Base-by-base conservation (phyloP, 1,140 invertebrate species). In the Drosophila carrolli region DNA sequence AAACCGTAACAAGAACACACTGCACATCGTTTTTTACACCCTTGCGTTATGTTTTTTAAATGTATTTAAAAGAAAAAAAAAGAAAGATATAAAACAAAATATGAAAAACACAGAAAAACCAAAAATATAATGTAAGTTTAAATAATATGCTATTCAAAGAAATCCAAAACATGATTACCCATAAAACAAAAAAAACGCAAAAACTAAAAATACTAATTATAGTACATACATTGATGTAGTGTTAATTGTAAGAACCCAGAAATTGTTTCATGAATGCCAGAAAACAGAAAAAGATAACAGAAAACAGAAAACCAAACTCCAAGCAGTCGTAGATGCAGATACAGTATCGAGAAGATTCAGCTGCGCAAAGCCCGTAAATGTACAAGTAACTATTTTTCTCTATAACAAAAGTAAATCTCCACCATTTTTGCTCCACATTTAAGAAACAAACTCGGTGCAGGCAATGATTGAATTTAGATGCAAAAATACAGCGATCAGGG, bases 121-220 rank as follows among this genome's bases (percentile, higher is more conserved):
- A 74, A 81, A 75, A 70, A 48, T 48, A 44, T 48, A 76, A 58
- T 46, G 48, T 54, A 77, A 88, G 70, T 70, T 63, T 51, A 72
- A 79, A 89, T 88, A 88, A 86, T 83, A 88, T 89, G 79, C 83
- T 86, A 86, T 86, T 86, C 83, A 91, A 91, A 91, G 89, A 86
- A 91, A 91, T 91, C 89, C 89, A 91, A 89, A 91, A 91, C 89
- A 91, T 91, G 89, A 90, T 79, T 89, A 85, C 84, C 81, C 82
- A 82, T 59, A 79, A 55, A 56, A 60, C 37, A 65, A 79, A 71
- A 51, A 78, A 63, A 78, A 72, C 57, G 61, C 27, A 75, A 55
- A 71, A 78, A 91, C 84, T 89, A 79, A 90, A 86, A 89, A 90
- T 89, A 90, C 85, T 90, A 90, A 85, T 89, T 90, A 90, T 90